Percentiles rank a stretch among this genome's conserved stretches.
These are phyloP conservation scores for Minunthozetes semirufus DNA, from an alignment of 2,888 invertebrate species.

Conservation along the genomic window DNA sequence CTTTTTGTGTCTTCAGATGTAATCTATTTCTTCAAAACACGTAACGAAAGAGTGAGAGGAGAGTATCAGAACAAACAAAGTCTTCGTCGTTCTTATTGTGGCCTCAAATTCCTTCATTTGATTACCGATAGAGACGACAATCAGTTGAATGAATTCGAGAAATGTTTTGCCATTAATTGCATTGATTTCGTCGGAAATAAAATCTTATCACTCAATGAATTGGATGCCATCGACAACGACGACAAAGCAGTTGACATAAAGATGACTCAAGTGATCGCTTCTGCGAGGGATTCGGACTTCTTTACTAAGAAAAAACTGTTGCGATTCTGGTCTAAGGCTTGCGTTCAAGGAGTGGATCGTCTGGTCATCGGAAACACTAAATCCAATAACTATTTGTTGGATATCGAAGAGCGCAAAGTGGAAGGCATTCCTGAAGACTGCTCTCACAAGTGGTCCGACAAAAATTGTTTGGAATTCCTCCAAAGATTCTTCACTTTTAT, in stretches of 20 bases:
- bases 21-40: neutral
- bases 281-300: neutral
- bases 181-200: slow-evolving; percentile 1
- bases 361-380: neutral
- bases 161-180: slow-evolving; percentile 6
- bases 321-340: neutral
- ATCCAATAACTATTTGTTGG: neutral
- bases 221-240: neutral
- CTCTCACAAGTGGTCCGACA: neutral
- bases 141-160: neutral
- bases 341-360: neutral
- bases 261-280: neutral
- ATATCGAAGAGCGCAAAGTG: neutral
- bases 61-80: neutral
- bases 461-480: neutral
- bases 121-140: neutral
- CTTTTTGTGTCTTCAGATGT: neutral
- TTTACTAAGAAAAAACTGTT: neutral
- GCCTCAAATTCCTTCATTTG: neutral
- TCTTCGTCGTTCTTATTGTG: neutral
- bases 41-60: neutral
- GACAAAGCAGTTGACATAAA: neutral
- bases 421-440: neutral
- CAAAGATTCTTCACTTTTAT: neutral
- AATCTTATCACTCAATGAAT: neutral